Base-by-base conservation (phyloP, 2,113 vertebrate species). In the Sphaerodactylus townsendi region DNA sequence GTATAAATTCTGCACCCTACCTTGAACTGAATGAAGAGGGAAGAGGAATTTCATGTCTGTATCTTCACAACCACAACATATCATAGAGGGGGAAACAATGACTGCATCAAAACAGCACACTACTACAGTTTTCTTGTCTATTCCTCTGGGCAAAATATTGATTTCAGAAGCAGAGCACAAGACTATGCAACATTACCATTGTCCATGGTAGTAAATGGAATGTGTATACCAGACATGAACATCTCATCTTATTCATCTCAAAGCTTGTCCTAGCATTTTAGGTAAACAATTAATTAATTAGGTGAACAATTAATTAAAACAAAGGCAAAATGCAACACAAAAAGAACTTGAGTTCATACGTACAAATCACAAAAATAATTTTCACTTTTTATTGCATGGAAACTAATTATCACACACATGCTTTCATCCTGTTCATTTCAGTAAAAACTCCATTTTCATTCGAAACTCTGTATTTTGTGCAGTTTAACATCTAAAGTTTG, bases 261-360 rank as follows among this genome's bases (percentile, higher is more conserved):
- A 92, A 46, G 91, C 92, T 93, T 86, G 56, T 66, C 73, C 89
- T 78, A 50, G 84, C 86, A 80, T 91, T 93, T 82, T 91, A 68
- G 70, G 68, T 77, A 83, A 74, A 90, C 91, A 88, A 35, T 88
- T 46, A 91, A 84, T 3, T 82, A 53, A n/a, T n/a, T n/a, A n/a
- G n/a, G n/a, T n/a, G n/a, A n/a, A n/a, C n/a, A 91, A 84, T 3
- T 82, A 53, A 93, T 90, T 93, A 91, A 93, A 93, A 92, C 1
- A 83, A 94, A 89, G 90, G 64, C 74, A 77, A 13, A 86, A 77
- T 83, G 66, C 50, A 75, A 19, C 56, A 92, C 15, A 81, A 50
- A 92, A 33, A 90, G 28, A 91, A 79, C 78, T 69, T 89, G 92
- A 91, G 85, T 86, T 62, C 87, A 81, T 14, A 88, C 50, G 92